Evolutionary conservation across 2,797 vertebrate genomes (phyloP).

Genomic region (Parotocinclus haroldoi): DNA sequence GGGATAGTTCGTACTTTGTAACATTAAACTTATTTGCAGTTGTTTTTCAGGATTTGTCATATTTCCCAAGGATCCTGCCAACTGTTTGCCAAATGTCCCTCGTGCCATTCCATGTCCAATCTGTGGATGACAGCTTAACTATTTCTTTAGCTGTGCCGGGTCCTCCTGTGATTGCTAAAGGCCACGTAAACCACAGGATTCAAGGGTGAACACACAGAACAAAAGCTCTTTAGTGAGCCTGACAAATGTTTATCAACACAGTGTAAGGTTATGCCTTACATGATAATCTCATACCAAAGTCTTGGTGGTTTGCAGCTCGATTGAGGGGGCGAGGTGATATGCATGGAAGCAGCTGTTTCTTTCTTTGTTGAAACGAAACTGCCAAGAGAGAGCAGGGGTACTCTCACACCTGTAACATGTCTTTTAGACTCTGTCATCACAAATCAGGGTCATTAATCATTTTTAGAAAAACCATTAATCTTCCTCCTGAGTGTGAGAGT

Average conservation of each 20-base stretch:
- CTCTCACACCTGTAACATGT: slow-evolving; percentile 72
- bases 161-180: slow-evolving; percentile 59
- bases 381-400: slow-evolving; percentile 31
- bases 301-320: slow-evolving; percentile 45
- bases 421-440: slow-evolving; percentile 72
- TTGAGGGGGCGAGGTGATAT: slow-evolving; percentile 50
- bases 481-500: slow-evolving; percentile 55
- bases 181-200: slow-evolving; percentile 64
- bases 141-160: slow-evolving; percentile 59
- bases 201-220: slow-evolving; percentile 56
- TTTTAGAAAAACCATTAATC: slow-evolving; percentile 71
- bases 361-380: slow-evolving; percentile 50
- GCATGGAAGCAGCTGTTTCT: slow-evolving; percentile 57
- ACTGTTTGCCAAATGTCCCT: slow-evolving; percentile 61
- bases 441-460: slow-evolving; percentile 72
- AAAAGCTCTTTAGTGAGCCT: slow-evolving; percentile 60
- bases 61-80: slow-evolving; percentile 66
- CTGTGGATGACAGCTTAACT: slow-evolving; percentile 77
- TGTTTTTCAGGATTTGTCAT: slow-evolving; percentile 65
- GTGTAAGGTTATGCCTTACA: slow-evolving; percentile 61
- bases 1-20: slow-evolving; percentile 63
- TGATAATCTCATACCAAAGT: slow-evolving; percentile 59
- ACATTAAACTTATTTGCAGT: slow-evolving; percentile 69
- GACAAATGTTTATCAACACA: slow-evolving; percentile 69
- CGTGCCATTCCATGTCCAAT: slow-evolving; percentile 66